phyloP scores from a whole-genome alignment of 2,888 invertebrate genomes.

The Cantharis lateralis region DNA sequence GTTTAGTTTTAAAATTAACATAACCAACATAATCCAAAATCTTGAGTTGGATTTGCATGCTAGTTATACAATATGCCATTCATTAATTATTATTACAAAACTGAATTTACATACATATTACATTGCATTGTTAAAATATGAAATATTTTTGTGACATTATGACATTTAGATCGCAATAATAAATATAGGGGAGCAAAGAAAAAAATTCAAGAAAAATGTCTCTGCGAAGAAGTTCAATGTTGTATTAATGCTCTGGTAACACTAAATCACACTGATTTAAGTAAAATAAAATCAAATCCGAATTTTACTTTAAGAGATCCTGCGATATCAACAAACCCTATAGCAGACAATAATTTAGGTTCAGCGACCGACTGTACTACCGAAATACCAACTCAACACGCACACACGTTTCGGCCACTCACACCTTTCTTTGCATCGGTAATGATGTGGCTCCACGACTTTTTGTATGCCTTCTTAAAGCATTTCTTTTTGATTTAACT shows the following conservation, averaged over 20 bases:
- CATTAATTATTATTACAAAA: background rate
- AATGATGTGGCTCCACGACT: constrained; percentile 36
- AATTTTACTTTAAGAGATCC: constrained; percentile 12
- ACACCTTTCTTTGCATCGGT: constrained; percentile 40
- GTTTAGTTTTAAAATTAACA: background rate
- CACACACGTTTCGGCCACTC: constrained; percentile 35
- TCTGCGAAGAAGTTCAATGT: background rate
- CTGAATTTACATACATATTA: background rate
- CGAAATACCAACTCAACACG: constrained; percentile 48
- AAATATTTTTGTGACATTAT: background rate
- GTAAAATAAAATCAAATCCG: constrained; percentile 7
- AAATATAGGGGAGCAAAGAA: background rate
- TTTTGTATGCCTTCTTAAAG: constrained; percentile 20
- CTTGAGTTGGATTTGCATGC: background rate
- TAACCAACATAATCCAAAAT: background rate
- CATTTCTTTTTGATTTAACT: background rate
- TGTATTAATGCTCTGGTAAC: background rate
- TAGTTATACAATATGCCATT: background rate
- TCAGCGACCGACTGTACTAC: constrained; percentile 52
- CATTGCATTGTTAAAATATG: background rate
- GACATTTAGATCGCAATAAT: background rate
- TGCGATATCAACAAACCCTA: constrained; percentile 26
- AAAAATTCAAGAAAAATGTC: background rate
- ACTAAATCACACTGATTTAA: background rate
- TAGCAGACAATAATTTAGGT: constrained; percentile 30